A percentile compares a stretch with the other conserved stretches of the same genome.
Conservation (phyloP, 2,797 vertebrate genomes). For the Acipenser transmontanus region DNA sequence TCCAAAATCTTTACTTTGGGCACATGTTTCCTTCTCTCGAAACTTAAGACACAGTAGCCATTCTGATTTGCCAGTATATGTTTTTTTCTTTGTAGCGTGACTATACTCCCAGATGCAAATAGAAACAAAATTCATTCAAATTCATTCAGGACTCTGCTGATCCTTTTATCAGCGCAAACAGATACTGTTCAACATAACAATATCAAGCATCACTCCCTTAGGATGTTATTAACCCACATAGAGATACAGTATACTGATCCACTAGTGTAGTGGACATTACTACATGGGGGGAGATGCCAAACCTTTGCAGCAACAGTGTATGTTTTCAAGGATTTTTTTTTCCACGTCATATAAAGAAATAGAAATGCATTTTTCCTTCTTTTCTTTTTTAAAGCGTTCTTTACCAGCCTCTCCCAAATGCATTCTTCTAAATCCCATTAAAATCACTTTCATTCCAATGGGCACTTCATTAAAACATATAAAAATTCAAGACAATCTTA, state of each 20-base stretch:
- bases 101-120: neutral
- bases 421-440: conserved; percentile 54
- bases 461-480: conserved; percentile 57
- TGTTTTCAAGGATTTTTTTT: too few relatives aligned
- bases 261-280: too few relatives aligned
- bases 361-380: too few relatives aligned
- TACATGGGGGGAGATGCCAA: too few relatives aligned
- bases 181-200: conserved; percentile 61
- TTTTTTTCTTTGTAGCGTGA: neutral
- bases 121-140: neutral
- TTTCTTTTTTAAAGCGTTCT: conserved; percentile 15
- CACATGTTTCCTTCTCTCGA: neutral
- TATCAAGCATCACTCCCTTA: conserved; percentile 21
- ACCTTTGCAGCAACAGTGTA: too few relatives aligned
- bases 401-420: conserved; percentile 53
- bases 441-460: conserved; percentile 61
- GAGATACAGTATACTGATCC: neutral
- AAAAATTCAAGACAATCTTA: conserved; percentile 25
- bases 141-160: conserved; percentile 45
- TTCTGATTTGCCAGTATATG: too few relatives aligned
- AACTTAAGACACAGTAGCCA: neutral
- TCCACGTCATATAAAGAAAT: too few relatives aligned
- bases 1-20: neutral
- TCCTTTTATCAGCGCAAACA: conserved; percentile 58
- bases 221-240: too few relatives aligned